A percentile compares a stretch with the other conserved stretches of the same genome.
These are phyloP conservation scores for Bufo bufo DNA, from an alignment of 2,113 vertebrate species.

Conservation along the genomic window DNA sequence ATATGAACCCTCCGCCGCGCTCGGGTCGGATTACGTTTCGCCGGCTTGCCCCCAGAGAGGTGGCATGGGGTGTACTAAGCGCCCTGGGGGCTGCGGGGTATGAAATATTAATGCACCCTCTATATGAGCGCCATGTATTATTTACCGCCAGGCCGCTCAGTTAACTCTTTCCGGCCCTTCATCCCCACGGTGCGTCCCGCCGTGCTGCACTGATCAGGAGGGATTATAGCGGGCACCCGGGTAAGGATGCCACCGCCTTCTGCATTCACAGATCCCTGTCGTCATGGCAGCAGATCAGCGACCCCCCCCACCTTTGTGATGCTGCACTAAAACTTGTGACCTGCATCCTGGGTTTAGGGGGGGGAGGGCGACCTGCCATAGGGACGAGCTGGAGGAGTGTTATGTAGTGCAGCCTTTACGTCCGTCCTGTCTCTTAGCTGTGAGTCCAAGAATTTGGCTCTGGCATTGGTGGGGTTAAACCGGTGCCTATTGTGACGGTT, in stretches of 20 bases:
- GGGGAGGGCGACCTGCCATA: not conserved
- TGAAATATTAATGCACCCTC: no score
- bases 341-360: not conserved
- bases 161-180: not conserved
- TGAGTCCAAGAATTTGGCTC: no score
- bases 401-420: not conserved
- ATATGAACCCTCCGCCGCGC: no score
- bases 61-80: not conserved
- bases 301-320: not conserved
- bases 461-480: no score
- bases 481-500: no score
- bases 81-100: no score
- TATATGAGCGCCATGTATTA: not conserved
- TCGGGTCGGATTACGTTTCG: no score
- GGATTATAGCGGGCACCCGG: not conserved
- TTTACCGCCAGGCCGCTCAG: not conserved
- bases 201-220: not conserved
- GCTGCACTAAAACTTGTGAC: slow-evolving; percentile 9
- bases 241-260: not conserved
- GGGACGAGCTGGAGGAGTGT: not conserved
- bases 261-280: not conserved
- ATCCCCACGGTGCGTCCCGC: not conserved
- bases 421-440: no score
- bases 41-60: no score
- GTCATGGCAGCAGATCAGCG: slow-evolving; percentile 20